Percentiles rank a stretch among this genome's conserved stretches.
phyloP scores from a whole-genome alignment of 2,797 vertebrate species.

The Amazona finschi region DNA sequence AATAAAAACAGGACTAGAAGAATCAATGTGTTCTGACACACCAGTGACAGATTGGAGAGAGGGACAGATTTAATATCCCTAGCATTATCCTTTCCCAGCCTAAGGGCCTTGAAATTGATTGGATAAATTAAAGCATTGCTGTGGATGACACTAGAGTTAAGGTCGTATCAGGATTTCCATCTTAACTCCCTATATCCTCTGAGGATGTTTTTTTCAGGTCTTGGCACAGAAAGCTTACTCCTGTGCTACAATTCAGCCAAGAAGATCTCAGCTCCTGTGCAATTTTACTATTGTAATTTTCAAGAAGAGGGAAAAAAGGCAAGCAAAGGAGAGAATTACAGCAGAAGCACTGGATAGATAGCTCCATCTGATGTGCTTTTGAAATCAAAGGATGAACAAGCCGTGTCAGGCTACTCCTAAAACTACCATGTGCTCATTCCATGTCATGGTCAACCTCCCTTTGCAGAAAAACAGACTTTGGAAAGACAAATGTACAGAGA shows the following conservation, averaged over 20 bases:
- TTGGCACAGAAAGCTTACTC: neutral
- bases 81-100: conserved; percentile 66
- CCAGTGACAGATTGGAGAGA: conserved; percentile 70
- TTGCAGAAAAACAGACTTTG: conserved; percentile 13
- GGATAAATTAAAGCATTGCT: conserved; percentile 70
- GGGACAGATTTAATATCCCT: conserved; percentile 77
- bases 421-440: neutral
- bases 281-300: neutral
- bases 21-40: conserved; percentile 71
- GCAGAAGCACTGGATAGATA: neutral
- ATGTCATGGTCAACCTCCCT: conserved; percentile 3
- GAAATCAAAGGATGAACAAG: neutral
- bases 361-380: neutral
- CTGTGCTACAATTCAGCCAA: neutral
- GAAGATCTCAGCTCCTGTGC: neutral
- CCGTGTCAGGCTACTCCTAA: neutral
- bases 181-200: neutral
- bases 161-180: conserved; percentile 28
- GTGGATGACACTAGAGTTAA: conserved; percentile 36
- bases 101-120: conserved; percentile 70
- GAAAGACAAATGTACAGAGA: conserved; percentile 3
- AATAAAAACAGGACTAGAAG: conserved; percentile 65
- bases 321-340: neutral
- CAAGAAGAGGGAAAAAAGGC: neutral
- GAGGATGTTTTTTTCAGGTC: neutral